Base-by-base conservation (phyloP, 2,797 vertebrate genomes). In the Melopsittacus undulatus region DNA sequence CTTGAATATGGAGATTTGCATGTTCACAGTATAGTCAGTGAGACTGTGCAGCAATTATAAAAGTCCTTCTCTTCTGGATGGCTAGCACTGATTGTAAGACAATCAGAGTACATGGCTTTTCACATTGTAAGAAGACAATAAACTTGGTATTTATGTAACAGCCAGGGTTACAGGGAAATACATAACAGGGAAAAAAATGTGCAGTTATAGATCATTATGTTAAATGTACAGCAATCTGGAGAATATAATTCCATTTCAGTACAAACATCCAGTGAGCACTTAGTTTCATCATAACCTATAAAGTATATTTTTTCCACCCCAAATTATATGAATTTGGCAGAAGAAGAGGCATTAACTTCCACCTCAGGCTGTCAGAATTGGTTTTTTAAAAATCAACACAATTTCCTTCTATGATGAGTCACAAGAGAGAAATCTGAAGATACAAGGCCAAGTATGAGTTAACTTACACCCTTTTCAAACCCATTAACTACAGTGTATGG, bases 141-240 rank as follows among this genome's bases (percentile, higher is more conserved):
- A 93, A 70, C 27, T 38, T 49, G 2, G 19, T 87, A 62, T 78
- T 90, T 89, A 42, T 95, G 36, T 63, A 93, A 84, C 45, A 87
- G 48, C 10, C 24, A 64, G 45, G 84, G 32, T n/a, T 80, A 29
- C 40, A 80, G 61, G 69, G 14, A 92, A 94, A 75, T 54, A 91
- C 38, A 72, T 92, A 90, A 72, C 34, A 72, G 22, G 38, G 29
- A 1, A 56, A 93, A n/a, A 95, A 91, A 87, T 85, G 68, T 87
- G 76, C 62, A 64, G 78, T 95, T 93, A 83, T 91, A 64, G 78
- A 89, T 83, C 87, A 93, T 94, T 94, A 87, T 69, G 18, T 12
- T 95, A 94, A 95, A 87, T 51, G 57, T 87, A 94, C 30, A 86
- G 68, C 79, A 92, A 81, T 94, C 92, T 92, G 66, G 92, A 92